Percentiles rank a stretch among this genome's conserved stretches.
Conservation (phyloP, 2,797 vertebrate genomes). For the Pseudochromis fuscus region DNA sequence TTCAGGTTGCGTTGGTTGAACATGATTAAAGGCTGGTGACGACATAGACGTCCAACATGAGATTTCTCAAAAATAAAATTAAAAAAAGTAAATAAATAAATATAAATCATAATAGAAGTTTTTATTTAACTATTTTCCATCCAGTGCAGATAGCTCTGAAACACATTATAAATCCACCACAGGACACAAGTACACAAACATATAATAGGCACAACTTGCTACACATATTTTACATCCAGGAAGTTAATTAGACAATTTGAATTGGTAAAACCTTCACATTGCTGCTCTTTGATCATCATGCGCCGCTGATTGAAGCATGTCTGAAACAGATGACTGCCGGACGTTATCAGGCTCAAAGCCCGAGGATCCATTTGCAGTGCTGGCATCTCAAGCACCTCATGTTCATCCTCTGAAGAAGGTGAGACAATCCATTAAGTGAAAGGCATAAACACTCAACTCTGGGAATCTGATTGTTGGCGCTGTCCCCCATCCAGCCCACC, state of each 20-base stretch:
- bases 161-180: conserved; percentile 63
- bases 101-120: too few relatives aligned
- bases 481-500: conserved; percentile 76
- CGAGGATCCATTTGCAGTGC: conserved; percentile 79
- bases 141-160: conserved; percentile 35
- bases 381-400: conserved; percentile 82
- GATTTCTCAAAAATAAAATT: too few relatives aligned
- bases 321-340: conserved; percentile 73
- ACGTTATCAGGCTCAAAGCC: conserved; percentile 73
- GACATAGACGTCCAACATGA: too few relatives aligned
- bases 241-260: conserved; percentile 73
- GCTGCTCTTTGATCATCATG: conserved; percentile 71
- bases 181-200: conserved; percentile 59
- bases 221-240: conserved; percentile 72
- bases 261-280: conserved; percentile 70
- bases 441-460: conserved; percentile 84
- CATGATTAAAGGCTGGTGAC: background rate
- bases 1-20: conserved; percentile 21
- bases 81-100: too few relatives aligned
- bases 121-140: conserved; percentile 36
- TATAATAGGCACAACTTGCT: conserved; percentile 48
- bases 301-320: conserved; percentile 78
- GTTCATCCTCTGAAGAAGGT: conserved; percentile 83
- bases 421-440: conserved; percentile 83
- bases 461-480: conserved; percentile 75